Evolutionary conservation across 37 sponge, comb jelly and placozoan species (phyloP), one percentile per base, ranked within the genome.

Genomic region (Axinella damicornis): DNA sequence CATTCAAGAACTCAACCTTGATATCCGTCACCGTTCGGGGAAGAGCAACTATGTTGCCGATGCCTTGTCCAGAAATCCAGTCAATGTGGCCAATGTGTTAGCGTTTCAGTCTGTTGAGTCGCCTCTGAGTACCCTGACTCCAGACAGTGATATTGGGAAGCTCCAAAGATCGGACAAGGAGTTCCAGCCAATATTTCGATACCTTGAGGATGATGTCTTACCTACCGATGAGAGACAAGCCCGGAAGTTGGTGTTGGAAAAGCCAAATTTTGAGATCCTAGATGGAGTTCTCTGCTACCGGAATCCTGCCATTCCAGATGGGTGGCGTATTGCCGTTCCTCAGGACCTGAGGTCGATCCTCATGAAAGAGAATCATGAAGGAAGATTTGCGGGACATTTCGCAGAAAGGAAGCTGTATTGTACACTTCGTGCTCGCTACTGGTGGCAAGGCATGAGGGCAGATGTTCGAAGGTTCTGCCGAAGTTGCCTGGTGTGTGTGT

Each of bases 1-100:
- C 19, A 65, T 85, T 25, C 86, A 85, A 56, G 86, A 77, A 27
- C 58, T 85, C 59, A 53, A 85, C 41, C 59, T 85, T 19, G 60
- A 62, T 20, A 77, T 85, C 36, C 15, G 19, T 13, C 37, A 77
- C 53, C 58, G 86, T 5, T 22, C 86, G n/a, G 85, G 77, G 40
- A 74, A 53, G 20, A 22, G n/a, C 16, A 85, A 85, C 57, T 18
- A 15, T 5, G 66, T 39, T 53, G 85, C 85, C 14, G 84, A 83
- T 74, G 74, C 74, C 24, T 33, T 83, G 11, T 74, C 75, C 5
- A n/a, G 84, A 5, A 9, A 76, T 41, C 77, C 85, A 11, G 65
- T 12, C 28, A 64, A 30, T 64, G 28, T 12, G 25, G 25, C 65
- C 25, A 11, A 11, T 64, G 28, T 28, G 9, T 24, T 64, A n/a